Conservation (phyloP, 1,140 invertebrate species). For the Zaprionus taronus region DNA sequence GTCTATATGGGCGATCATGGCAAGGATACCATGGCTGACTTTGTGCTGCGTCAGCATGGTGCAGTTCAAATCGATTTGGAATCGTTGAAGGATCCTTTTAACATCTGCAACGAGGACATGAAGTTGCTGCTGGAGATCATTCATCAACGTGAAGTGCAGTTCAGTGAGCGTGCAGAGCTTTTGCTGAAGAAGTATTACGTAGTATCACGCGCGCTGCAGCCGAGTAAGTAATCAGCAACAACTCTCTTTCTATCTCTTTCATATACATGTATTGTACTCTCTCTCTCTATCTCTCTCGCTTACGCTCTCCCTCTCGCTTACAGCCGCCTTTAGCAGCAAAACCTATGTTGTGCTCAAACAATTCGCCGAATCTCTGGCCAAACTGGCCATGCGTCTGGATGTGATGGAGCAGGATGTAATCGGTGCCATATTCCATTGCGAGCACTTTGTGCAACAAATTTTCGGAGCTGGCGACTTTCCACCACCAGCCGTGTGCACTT, state of each 20-base stretch:
- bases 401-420: constrained; percentile 66
- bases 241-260: constrained; percentile 3
- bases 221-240: constrained; percentile 47
- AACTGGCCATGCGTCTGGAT: constrained; percentile 66
- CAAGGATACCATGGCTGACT: constrained; percentile 52
- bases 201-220: constrained; percentile 55
- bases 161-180: constrained; percentile 46
- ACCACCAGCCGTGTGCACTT: constrained; percentile 52
- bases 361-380: constrained; percentile 75
- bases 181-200: constrained; percentile 75
- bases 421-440: constrained; percentile 70
- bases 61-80: constrained; percentile 5
- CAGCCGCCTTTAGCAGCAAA: constrained; percentile 72
- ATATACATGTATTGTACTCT: background rate
- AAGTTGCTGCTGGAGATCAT: constrained; percentile 51
- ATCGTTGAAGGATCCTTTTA: constrained; percentile 41
- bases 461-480: constrained; percentile 53
- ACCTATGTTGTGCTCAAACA: constrained; percentile 73
- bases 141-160: constrained; percentile 52
- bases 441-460: constrained; percentile 63
- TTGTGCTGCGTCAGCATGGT: constrained; percentile 41
- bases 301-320: constrained; percentile 1
- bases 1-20: constrained; percentile 61
- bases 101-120: constrained; percentile 62
- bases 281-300: background rate